Conservation (phyloP, 2,888 invertebrate genomes). For the Amiota mariae region DNA sequence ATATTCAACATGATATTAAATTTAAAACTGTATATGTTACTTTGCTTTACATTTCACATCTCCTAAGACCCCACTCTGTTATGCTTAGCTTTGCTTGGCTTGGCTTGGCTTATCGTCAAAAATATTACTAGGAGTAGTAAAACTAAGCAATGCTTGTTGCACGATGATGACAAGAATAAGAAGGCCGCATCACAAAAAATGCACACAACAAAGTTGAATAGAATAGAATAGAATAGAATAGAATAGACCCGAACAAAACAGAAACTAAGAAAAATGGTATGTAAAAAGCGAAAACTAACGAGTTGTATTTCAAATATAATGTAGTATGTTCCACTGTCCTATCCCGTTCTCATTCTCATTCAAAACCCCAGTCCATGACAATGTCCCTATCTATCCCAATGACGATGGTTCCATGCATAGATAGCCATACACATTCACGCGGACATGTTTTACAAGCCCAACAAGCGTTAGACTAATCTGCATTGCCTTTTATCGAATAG, state of each 20-base stretch:
- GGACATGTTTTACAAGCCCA: conserved; percentile 6
- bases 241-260: not conserved
- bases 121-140: not conserved
- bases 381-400: no score
- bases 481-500: conserved; percentile 34
- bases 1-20: not conserved
- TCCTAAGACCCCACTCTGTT: no score
- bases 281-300: conserved; percentile 12
- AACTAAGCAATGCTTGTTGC: not conserved
- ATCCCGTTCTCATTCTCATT: no score
- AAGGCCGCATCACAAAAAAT: not conserved
- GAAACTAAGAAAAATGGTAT: conserved; percentile 18
- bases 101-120: no score
- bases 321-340: no score
- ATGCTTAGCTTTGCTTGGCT: not conserved
- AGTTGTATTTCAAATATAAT: not conserved
- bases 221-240: not conserved
- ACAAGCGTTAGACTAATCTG: conserved; percentile 15
- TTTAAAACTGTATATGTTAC: not conserved
- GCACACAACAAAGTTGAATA: not conserved
- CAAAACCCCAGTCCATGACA: no score
- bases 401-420: no score
- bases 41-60: no score
- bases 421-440: no score
- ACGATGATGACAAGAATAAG: not conserved